phyloP scores from a whole-genome alignment of 2,113 vertebrate genomes.

The Rhombomys opimus region DNA sequence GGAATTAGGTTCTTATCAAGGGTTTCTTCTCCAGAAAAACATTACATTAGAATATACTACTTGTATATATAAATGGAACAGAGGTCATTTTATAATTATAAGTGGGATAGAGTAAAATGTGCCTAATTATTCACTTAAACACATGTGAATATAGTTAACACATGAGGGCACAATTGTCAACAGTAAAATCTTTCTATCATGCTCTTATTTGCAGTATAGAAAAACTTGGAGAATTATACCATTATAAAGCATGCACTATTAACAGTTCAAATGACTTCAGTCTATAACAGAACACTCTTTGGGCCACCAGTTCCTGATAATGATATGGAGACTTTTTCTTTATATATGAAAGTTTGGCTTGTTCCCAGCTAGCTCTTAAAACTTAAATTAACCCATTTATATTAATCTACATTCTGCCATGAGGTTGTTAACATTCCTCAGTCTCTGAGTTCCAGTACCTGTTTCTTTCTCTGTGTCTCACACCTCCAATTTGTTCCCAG shows the following conservation, averaged over 20 bases:
- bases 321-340: too few species aligned
- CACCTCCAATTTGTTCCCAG: too few species aligned
- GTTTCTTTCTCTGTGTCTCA: too few species aligned
- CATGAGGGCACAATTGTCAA: constrained; percentile 78
- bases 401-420: too few species aligned
- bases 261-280: background rate
- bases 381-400: too few species aligned
- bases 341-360: too few species aligned
- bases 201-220: constrained; percentile 15
- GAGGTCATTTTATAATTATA: constrained; percentile 68
- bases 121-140: constrained; percentile 70
- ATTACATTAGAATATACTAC: background rate
- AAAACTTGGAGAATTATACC: background rate
- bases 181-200: constrained; percentile 47
- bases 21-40: constrained; percentile 17
- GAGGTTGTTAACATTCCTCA: too few species aligned
- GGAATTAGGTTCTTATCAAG: constrained; percentile 7
- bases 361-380: too few species aligned
- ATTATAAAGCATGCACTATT: background rate
- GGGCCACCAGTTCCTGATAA: too few species aligned
- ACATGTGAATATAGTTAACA: constrained; percentile 75
- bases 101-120: constrained; percentile 47
- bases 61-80: constrained; percentile 60
- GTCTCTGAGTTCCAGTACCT: too few species aligned
- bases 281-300: background rate